Conservation (phyloP, 1,140 invertebrate genomes). For the Drosophila saltans region DNA sequence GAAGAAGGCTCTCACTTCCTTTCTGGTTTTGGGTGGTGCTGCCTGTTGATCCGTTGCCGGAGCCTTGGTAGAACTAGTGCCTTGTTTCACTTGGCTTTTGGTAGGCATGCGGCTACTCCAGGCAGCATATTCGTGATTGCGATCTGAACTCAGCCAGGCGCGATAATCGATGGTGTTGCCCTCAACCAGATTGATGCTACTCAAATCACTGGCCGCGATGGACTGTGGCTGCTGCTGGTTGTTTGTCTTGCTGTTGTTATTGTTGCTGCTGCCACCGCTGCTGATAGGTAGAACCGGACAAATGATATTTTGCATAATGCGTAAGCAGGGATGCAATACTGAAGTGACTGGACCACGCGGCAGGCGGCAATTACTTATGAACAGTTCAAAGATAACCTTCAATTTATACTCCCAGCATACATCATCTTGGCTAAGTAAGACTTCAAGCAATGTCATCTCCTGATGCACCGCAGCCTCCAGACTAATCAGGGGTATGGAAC, state of each 20-base stretch:
- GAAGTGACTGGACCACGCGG: conserved; percentile 74
- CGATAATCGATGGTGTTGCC: conserved; percentile 89
- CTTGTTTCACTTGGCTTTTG: conserved; percentile 36
- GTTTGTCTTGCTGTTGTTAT: conserved; percentile 71
- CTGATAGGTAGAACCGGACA: conserved; percentile 87
- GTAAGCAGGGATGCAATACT: conserved; percentile 88
- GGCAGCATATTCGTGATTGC: conserved; percentile 88
- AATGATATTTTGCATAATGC: conserved; percentile 91
- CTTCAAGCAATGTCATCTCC: conserved; percentile 94
- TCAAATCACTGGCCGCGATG: conserved; percentile 56
- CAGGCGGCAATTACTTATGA: conserved; percentile 88
- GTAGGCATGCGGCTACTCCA: conserved; percentile 85
- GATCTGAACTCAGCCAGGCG: conserved; percentile 91
- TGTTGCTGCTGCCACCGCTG: conserved; percentile 83
- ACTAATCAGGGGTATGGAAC: conserved; percentile 86
- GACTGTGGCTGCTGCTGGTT: conserved; percentile 83
- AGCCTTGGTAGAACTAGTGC: neutral
- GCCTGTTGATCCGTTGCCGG: conserved; percentile 12
- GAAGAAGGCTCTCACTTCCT: conserved; percentile 85
- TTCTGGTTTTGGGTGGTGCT: conserved; percentile 13
- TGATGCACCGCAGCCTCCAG: conserved; percentile 91
- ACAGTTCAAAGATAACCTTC: conserved; percentile 93
- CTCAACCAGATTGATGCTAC: conserved; percentile 86
- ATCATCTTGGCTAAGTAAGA: conserved; percentile 95
- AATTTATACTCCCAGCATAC: conserved; percentile 97